phyloP scores from a whole-genome alignment of 2,888 invertebrate species.

The Diaphora mendica region DNA sequence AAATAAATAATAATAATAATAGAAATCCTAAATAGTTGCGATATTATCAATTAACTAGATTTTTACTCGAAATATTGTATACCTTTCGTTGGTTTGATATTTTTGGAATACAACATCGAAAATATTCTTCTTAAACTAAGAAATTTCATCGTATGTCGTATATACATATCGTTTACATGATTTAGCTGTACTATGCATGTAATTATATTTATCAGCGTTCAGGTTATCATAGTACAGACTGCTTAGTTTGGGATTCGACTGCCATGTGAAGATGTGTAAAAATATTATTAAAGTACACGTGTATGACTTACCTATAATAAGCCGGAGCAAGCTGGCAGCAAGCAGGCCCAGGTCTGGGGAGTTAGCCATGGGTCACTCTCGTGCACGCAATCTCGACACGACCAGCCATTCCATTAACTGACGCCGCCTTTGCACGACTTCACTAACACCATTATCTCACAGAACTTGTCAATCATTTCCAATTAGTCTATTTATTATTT shows the following conservation, averaged over 20 bases:
- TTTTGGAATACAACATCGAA: neutral
- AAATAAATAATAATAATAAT: no score
- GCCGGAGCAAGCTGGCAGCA: constrained; percentile 87
- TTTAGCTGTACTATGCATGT: neutral
- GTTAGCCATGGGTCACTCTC: constrained; percentile 86
- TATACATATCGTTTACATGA: no score
- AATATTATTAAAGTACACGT: neutral
- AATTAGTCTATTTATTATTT: constrained; percentile 19
- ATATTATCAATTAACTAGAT: neutral
- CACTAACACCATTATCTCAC: constrained; percentile 27
- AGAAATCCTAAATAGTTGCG: neutral
- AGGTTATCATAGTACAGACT: neutral
- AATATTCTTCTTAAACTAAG: neutral
- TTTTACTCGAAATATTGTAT: neutral
- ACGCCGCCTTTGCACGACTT: constrained; percentile 47
- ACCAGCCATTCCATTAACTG: constrained; percentile 74
- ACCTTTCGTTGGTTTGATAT: neutral
- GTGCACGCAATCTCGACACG: constrained; percentile 66
- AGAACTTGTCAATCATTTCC: constrained; percentile 18
- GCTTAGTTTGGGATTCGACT: neutral
- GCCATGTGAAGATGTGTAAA: neutral
- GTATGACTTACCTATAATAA: constrained; percentile 87
- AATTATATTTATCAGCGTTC: neutral
- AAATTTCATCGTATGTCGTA: no score
- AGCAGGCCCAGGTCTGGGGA: constrained; percentile 87